Conservation (phyloP, 2,113 vertebrate species). For the Caloenas nicobarica region DNA sequence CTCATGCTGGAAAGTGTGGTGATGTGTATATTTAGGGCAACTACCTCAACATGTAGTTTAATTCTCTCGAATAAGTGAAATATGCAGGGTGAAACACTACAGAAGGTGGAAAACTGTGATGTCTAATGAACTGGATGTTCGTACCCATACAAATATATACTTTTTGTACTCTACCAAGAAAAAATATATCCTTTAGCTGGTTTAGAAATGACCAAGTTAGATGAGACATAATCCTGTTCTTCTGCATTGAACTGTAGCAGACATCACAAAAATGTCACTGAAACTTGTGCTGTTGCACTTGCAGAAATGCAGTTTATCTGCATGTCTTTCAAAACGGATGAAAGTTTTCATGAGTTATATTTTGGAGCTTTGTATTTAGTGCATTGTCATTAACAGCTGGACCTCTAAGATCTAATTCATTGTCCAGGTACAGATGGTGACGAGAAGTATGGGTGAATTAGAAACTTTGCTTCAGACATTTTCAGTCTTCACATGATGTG, state of each 20-base stretch:
- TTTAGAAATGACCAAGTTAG: neutral
- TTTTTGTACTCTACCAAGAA: neutral
- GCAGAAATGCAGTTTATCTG: neutral
- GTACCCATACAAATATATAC: neutral
- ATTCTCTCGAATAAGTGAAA: neutral
- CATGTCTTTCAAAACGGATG: neutral
- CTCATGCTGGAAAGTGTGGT: neutral
- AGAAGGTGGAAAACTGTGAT: neutral
- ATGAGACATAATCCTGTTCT: neutral
- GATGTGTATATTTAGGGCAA: neutral
- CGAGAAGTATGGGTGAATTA: neutral
- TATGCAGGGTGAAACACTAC: neutral
- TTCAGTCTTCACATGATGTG: neutral
- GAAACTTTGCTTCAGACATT: neutral
- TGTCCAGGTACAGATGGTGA: neutral
- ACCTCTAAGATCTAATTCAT: neutral
- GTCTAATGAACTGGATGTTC: neutral
- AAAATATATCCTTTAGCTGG: neutral
- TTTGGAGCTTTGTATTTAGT: neutral
- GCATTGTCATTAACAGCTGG: neutral
- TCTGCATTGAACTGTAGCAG: neutral
- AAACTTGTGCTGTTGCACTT: neutral
- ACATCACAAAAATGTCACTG: neutral
- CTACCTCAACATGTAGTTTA: neutral
- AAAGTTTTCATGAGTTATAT: neutral